Evolutionary conservation across 2,113 vertebrate species (phyloP).

Genomic region (Taurulus bubalis): DNA sequence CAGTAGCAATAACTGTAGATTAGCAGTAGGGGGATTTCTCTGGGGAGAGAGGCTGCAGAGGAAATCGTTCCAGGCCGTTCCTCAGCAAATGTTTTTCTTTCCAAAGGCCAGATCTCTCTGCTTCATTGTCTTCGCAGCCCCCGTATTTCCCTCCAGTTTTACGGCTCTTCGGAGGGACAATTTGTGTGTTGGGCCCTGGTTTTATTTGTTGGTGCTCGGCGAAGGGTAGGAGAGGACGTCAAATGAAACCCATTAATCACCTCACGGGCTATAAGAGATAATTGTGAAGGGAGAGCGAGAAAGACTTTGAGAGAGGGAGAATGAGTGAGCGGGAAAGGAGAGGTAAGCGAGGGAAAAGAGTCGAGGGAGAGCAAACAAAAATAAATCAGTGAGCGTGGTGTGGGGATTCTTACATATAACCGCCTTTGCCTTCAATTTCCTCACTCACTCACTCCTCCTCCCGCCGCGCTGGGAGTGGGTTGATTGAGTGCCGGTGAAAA

Average conservation of each 20-base stretch:
- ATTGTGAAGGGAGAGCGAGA: constrained; percentile 82
- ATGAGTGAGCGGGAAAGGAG: constrained; percentile 59
- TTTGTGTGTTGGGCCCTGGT: constrained; percentile 82
- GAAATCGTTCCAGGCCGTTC: constrained; percentile 78
- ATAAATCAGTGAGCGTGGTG: constrained; percentile 78
- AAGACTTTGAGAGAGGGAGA: constrained; percentile 70
- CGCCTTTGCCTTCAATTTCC: constrained; percentile 70
- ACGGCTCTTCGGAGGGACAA: constrained; percentile 87
- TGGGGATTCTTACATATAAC: constrained; percentile 73
- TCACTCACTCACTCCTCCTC: constrained; percentile 49
- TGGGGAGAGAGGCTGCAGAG: constrained; percentile 75
- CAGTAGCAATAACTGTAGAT: constrained; percentile 87
- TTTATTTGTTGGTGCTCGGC: constrained; percentile 85
- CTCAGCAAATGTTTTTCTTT: constrained; percentile 82
- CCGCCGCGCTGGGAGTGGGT: constrained; percentile 1
- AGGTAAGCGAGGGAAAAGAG: constrained; percentile 57
- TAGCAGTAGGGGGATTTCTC: constrained; percentile 85
- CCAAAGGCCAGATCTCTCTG: constrained; percentile 82
- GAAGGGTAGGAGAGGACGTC: constrained; percentile 83
- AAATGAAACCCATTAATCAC: constrained; percentile 90
- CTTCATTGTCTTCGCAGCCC: constrained; percentile 80
- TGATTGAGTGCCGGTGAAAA: constrained; percentile 65
- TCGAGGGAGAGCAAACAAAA: constrained; percentile 71
- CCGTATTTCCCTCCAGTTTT: constrained; percentile 79
- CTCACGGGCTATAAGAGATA: constrained; percentile 85